Percentiles rank a stretch among this genome's conserved stretches.
These are phyloP conservation scores for Amblyteles armatorius DNA, from an alignment of 2,888 invertebrate species.

Conservation along the genomic window DNA sequence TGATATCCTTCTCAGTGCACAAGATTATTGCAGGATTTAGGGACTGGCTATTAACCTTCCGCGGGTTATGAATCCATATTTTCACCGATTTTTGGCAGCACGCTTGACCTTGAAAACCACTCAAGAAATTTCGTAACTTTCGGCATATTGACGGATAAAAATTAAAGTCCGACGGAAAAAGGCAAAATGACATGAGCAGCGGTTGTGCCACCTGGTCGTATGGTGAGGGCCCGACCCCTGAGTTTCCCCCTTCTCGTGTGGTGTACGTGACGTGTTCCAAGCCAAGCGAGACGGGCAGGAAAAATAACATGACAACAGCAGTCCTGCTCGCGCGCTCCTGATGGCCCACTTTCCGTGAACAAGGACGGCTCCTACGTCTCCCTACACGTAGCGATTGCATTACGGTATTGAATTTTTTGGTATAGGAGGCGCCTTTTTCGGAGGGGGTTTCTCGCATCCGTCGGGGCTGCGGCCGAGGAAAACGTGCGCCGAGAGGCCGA, in stretches of 20 bases:
- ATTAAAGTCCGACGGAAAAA: constrained; percentile 2
- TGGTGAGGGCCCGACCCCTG: not conserved
- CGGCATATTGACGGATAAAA: not conserved
- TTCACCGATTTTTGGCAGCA: too few relatives aligned
- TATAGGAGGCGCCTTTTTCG: constrained; percentile 9
- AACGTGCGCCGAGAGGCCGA: constrained; percentile 24
- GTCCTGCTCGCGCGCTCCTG: constrained; percentile 4
- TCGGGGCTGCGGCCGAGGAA: constrained; percentile 26
- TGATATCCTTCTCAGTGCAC: too few relatives aligned
- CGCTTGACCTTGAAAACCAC: too few relatives aligned
- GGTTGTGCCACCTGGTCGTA: constrained; percentile 1
- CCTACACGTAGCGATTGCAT: not conserved
- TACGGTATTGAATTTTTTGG: constrained; percentile 27
- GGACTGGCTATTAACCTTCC: not conserved
- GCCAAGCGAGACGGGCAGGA: constrained; percentile 13
- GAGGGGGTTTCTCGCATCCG: not conserved
- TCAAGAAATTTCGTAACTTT: too few relatives aligned
- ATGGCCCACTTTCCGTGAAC: constrained; percentile 46
- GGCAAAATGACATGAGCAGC: too few relatives aligned
- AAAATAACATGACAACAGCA: constrained; percentile 36
- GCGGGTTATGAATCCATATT: not conserved
- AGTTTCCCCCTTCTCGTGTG: constrained; percentile 7
- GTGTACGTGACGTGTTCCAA: not conserved
- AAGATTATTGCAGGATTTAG: not conserved
- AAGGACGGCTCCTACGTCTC: constrained; percentile 28